Conservation (phyloP, 2,113 vertebrate species). For the Eretmochelys imbricata region DNA sequence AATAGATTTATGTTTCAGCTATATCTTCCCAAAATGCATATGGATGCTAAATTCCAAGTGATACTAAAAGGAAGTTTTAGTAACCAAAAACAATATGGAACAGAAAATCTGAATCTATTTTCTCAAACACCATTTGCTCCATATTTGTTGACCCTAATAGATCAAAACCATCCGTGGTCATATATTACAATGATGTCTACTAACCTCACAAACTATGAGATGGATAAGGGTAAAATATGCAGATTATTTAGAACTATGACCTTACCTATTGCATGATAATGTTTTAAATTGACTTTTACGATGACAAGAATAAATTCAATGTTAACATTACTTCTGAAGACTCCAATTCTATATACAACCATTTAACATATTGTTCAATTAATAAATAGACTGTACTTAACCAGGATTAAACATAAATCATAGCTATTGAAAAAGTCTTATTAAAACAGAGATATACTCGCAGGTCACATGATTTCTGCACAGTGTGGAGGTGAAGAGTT, state of each 20-base stretch:
- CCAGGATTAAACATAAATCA: constrained; percentile 23
- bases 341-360: constrained; percentile 33
- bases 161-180: constrained; percentile 33
- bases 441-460: neutral
- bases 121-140: constrained; percentile 7
- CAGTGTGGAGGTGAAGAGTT: constrained; percentile 58
- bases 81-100: constrained; percentile 30
- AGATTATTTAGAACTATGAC: constrained; percentile 65
- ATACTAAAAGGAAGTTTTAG: constrained; percentile 68
- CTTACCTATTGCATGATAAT: constrained; percentile 64
- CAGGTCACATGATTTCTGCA: constrained; percentile 55
- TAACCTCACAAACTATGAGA: constrained; percentile 28
- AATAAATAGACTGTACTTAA: constrained; percentile 31
- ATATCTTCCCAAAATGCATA: constrained; percentile 68
- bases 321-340: constrained; percentile 61
- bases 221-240: constrained; percentile 66
- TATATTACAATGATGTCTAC: constrained; percentile 41
- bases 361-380: constrained; percentile 55
- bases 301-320: constrained; percentile 59
- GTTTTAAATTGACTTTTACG: constrained; percentile 72
- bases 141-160: constrained; percentile 30
- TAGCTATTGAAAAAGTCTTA: constrained; percentile 16
- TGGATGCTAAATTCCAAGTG: constrained; percentile 67
- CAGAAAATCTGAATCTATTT: neutral
- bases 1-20: constrained; percentile 74